phyloP scores from a whole-genome alignment of 35 echinoderm and acorn worm genomes.

The Lytechinus variegatus region DNA sequence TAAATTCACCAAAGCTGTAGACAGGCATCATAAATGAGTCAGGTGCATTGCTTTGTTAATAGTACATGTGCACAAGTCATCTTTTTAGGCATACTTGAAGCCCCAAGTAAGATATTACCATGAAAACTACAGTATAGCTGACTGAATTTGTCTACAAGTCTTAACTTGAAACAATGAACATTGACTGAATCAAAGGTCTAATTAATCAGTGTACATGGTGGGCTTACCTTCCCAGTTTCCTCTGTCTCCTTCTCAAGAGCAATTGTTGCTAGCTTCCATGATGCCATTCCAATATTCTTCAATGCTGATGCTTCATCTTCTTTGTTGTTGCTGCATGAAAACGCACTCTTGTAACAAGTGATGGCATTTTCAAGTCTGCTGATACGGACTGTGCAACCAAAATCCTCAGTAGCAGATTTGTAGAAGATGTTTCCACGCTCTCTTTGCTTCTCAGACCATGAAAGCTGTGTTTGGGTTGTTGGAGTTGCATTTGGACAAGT shows the following conservation, averaged over 20 bases:
- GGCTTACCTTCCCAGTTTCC: background rate
- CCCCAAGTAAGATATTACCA: no score
- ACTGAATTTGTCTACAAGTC: no score
- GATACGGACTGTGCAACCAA: background rate
- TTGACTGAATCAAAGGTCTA: no score
- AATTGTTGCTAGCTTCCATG: constrained; percentile 46
- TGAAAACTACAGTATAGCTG: no score
- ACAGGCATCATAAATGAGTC: no score
- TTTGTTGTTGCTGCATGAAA: background rate
- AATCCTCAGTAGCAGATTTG: constrained; percentile 11
- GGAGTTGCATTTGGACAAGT: background rate
- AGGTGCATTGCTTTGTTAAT: no score
- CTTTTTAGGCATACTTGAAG: no score
- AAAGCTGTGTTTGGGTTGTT: background rate
- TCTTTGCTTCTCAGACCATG: background rate
- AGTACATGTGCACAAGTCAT: no score
- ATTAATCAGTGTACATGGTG: background rate
- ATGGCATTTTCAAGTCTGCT: background rate
- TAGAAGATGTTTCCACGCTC: constrained; percentile 30
- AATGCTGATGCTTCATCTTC: constrained; percentile 25
- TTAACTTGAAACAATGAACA: no score
- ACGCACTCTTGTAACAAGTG: constrained; percentile 24
- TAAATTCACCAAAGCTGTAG: no score
- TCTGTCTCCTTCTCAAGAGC: background rate
- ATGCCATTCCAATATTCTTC: constrained; percentile 49